phyloP scores from a whole-genome alignment of 1,140 invertebrate genomes.

The Meloidogyne hapla region DNA sequence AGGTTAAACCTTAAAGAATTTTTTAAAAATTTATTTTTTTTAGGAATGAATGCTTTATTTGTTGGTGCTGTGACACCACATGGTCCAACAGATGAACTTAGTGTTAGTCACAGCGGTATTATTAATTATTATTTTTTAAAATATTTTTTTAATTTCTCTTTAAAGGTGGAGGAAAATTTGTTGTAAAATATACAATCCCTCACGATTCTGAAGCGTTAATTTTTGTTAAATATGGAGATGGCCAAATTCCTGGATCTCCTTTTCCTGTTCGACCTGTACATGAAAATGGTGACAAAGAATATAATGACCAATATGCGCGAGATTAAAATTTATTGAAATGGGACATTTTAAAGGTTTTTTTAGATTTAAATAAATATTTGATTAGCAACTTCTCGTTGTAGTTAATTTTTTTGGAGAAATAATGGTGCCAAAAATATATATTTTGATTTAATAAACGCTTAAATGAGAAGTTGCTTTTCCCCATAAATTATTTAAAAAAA shows the following conservation, averaged over 20 bases:
- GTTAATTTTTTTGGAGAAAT: too few relatives aligned
- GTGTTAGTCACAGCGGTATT: constrained; percentile 75
- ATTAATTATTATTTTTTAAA: neutral
- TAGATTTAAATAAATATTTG: too few relatives aligned
- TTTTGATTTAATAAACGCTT: too few relatives aligned
- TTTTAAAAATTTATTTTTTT: neutral
- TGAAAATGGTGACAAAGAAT: neutral
- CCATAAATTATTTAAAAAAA: too few relatives aligned
- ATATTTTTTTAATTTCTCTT: neutral
- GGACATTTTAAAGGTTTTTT: too few relatives aligned
- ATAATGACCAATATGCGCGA: too few relatives aligned
- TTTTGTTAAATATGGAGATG: constrained; percentile 46
- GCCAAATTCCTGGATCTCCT: constrained; percentile 41
- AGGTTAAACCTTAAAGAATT: too few relatives aligned
- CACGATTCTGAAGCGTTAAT: constrained; percentile 31
- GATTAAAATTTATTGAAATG: too few relatives aligned
- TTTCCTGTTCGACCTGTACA: constrained; percentile 33
- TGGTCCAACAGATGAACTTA: constrained; percentile 90
- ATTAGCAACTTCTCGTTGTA: too few relatives aligned
- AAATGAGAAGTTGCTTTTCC: too few relatives aligned
- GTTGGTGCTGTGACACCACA: constrained; percentile 92
- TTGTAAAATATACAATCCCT: constrained; percentile 36
- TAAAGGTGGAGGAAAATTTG: constrained; percentile 82
- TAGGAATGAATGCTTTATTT: constrained; percentile 78
- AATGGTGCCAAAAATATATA: too few relatives aligned